These are phyloP conservation scores for Andrena cerasifolii DNA, from an alignment of 1,140 invertebrate species.

Conservation along the genomic window DNA sequence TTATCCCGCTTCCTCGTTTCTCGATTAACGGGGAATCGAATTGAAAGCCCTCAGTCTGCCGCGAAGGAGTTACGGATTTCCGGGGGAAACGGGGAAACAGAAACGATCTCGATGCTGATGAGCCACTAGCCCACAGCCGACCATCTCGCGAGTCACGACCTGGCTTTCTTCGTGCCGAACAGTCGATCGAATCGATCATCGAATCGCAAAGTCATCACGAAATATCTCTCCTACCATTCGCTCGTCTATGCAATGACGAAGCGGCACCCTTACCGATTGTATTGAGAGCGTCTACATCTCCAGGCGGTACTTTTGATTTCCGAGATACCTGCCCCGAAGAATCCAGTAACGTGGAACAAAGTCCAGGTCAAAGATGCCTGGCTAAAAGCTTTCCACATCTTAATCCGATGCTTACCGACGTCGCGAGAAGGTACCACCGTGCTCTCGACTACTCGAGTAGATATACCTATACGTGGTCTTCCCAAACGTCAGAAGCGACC, in stretches of 20 bases:
- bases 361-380: neutral
- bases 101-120: slow-evolving; percentile 25
- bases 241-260: slow-evolving; percentile 50
- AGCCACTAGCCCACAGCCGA: slow-evolving; percentile 3
- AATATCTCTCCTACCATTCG: slow-evolving; percentile 23
- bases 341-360: slow-evolving; percentile 19
- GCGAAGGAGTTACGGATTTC: slow-evolving; percentile 7
- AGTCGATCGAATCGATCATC: slow-evolving; percentile 49
- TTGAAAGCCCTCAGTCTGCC: neutral
- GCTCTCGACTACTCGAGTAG: no score
- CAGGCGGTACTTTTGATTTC: slow-evolving; percentile 61
- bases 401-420: no score
- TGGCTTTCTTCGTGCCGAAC: slow-evolving; percentile 3
- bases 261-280: slow-evolving; percentile 59
- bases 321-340: neutral
- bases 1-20: neutral
- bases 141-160: slow-evolving; percentile 34
- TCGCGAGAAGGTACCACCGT: no score
- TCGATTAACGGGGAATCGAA: slow-evolving; percentile 1
- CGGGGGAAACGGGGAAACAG: slow-evolving; percentile 2
- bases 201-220: slow-evolving; percentile 66
- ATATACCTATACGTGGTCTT: no score
- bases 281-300: slow-evolving; percentile 48
- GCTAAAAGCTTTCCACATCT: no score
- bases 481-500: no score